A percentile compares a stretch with the other conserved stretches of the same genome.
Evolutionary conservation across 37 sponge, comb jelly and placozoan genomes (phyloP).

Genomic region (Cliona cf. orientalis): DNA sequence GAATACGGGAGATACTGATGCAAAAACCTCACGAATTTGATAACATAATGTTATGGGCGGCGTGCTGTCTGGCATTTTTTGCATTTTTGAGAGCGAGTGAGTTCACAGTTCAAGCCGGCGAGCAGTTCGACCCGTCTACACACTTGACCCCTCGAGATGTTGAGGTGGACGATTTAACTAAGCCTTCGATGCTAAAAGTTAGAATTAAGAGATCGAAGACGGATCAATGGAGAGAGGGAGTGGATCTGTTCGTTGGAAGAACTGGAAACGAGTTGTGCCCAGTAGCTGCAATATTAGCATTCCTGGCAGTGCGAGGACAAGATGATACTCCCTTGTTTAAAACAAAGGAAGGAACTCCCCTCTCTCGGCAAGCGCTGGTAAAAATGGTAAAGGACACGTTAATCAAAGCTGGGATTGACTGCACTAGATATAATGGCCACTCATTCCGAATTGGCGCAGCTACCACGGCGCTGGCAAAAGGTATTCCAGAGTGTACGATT

Average conservation of each 20-base stretch:
- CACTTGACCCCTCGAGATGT: slow-evolving; percentile 8
- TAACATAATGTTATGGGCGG: slow-evolving; percentile 33
- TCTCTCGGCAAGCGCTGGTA: slow-evolving; percentile 24
- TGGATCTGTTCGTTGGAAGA: too few relatives aligned
- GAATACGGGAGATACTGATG: not conserved
- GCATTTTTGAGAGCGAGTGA: slow-evolving; percentile 30
- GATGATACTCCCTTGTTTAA: slow-evolving; percentile 23
- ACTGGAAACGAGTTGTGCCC: slow-evolving; percentile 41
- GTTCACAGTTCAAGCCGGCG: not conserved
- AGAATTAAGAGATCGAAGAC: slow-evolving; percentile 33
- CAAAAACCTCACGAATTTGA: too few relatives aligned
- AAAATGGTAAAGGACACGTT: slow-evolving; percentile 8
- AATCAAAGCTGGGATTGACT: not conserved
- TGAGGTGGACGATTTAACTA: not conserved
- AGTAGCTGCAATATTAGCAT: slow-evolving; percentile 28
- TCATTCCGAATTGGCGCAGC: slow-evolving; percentile 50
- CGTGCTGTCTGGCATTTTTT: slow-evolving; percentile 27
- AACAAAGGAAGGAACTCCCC: slow-evolving; percentile 8
- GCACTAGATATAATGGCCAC: slow-evolving; percentile 28
- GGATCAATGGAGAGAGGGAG: slow-evolving; percentile 21
- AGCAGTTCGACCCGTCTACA: not conserved
- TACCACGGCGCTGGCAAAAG: too few relatives aligned
- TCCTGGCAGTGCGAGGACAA: slow-evolving; percentile 26
- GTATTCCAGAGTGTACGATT: slow-evolving; percentile 12
- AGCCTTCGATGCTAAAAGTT: not conserved